Evolutionary conservation across 2,888 invertebrate genomes (phyloP).

Genomic region (Julus scanicus): DNA sequence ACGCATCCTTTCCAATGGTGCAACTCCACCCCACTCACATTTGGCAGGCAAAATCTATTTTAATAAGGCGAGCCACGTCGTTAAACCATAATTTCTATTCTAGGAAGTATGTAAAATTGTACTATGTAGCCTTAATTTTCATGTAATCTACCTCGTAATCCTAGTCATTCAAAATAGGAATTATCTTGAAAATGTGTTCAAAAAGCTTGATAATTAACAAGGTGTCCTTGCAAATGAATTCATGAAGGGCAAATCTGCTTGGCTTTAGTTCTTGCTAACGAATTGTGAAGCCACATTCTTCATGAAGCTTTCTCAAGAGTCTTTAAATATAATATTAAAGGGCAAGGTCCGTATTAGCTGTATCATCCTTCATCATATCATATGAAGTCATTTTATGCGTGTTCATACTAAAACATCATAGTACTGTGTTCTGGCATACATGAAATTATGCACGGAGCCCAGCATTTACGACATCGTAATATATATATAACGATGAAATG

Average conservation of each 20-base stretch:
- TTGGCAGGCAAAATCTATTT: conserved; percentile 43
- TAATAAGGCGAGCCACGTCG: conserved; percentile 40
- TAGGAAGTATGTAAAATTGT: conserved; percentile 5
- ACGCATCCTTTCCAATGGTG: conserved; percentile 17
- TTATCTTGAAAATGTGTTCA: background rate
- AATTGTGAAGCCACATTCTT: background rate
- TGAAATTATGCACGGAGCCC: no score
- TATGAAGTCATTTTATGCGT: no score
- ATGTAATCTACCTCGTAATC: background rate
- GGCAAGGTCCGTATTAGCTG: no score
- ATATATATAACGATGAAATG: no score
- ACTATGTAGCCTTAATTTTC: background rate
- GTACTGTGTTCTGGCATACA: no score
- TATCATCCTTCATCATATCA: no score
- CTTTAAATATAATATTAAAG: background rate
- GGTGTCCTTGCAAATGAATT: background rate
- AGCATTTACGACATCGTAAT: no score
- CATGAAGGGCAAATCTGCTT: background rate
- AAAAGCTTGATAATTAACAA: background rate
- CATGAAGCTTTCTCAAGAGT: background rate
- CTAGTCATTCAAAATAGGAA: background rate
- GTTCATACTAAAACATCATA: no score
- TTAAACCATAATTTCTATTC: conserved; percentile 34
- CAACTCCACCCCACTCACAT: conserved; percentile 43
- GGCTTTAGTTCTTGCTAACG: background rate